These are phyloP conservation scores for Orientallactaga sibirica DNA, from an alignment of 2,797 vertebrate genomes.

Conservation along the genomic window DNA sequence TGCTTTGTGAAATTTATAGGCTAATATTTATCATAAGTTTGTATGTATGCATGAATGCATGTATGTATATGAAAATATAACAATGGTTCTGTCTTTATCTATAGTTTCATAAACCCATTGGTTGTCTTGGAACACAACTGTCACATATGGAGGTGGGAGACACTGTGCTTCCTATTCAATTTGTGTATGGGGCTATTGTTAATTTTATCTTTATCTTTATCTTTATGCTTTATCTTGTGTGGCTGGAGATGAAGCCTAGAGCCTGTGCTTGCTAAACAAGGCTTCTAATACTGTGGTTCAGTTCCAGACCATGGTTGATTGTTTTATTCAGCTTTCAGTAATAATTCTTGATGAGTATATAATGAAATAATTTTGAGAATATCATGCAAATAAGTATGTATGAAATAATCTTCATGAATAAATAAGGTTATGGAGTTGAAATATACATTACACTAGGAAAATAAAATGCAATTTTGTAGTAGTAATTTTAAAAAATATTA, in stretches of 20 bases:
- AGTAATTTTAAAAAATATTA: not conserved
- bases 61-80: not conserved
- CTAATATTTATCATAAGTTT: not conserved
- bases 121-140: not conserved
- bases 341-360: not conserved
- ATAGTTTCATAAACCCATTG: not conserved
- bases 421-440: not conserved
- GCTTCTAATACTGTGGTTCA: too few relatives aligned
- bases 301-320: not conserved
- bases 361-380: too few relatives aligned
- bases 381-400: not conserved
- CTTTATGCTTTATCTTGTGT: not conserved
- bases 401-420: not conserved
- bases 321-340: not conserved
- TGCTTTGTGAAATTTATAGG: not conserved
- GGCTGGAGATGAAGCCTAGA: not conserved
- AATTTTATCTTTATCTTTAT: too few relatives aligned
- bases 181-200: too few relatives aligned
- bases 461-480: not conserved
- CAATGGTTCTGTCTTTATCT: not conserved
- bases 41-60: not conserved
- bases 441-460: not conserved
- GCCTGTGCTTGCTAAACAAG: too few relatives aligned
- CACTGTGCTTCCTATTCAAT: not conserved
- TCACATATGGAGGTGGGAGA: not conserved